Conservation (phyloP, 2,888 invertebrate species). For the Venustoraphidia nigricollis region DNA sequence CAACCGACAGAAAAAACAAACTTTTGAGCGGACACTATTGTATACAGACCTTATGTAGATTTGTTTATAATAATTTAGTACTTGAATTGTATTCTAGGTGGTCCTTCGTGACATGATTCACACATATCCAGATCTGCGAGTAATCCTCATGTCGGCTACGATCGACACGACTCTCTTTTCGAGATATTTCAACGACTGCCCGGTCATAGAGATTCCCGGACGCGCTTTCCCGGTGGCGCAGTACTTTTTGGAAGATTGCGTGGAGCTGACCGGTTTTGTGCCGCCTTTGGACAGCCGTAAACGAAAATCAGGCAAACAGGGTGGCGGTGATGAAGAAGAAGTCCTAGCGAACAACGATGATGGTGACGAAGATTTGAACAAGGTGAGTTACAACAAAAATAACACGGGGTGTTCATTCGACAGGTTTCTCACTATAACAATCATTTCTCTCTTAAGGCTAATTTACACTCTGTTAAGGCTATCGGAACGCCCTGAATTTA, state of each 20-base stretch:
- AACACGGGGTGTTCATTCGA: too few species aligned
- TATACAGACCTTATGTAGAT: too few species aligned
- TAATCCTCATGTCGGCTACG: constrained; percentile 97
- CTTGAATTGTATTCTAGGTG: constrained; percentile 24
- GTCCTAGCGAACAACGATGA: constrained; percentile 28
- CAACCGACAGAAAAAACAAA: too few species aligned
- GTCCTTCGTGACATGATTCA: constrained; percentile 90
- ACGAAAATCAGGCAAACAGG: constrained; percentile 40
- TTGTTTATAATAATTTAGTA: background rate
- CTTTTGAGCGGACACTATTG: too few species aligned
- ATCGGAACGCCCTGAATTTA: too few species aligned
- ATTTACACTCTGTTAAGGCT: too few species aligned
- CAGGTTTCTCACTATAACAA: too few species aligned
- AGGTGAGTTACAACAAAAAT: constrained; percentile 24
- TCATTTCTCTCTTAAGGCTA: too few species aligned
- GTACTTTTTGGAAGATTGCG: constrained; percentile 85
- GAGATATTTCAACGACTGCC: constrained; percentile 80
- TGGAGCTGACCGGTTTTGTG: constrained; percentile 72
- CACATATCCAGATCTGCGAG: constrained; percentile 76
- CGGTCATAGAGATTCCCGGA: constrained; percentile 82
- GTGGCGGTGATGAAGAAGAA: constrained; percentile 36
- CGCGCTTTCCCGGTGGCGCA: constrained; percentile 77
- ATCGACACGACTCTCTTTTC: constrained; percentile 89
- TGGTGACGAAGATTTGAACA: constrained; percentile 64
- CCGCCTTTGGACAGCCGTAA: constrained; percentile 61